These are phyloP conservation scores for Petrocephalus zakoni DNA, from an alignment of 2,113 vertebrate genomes.

Conservation along the genomic window DNA sequence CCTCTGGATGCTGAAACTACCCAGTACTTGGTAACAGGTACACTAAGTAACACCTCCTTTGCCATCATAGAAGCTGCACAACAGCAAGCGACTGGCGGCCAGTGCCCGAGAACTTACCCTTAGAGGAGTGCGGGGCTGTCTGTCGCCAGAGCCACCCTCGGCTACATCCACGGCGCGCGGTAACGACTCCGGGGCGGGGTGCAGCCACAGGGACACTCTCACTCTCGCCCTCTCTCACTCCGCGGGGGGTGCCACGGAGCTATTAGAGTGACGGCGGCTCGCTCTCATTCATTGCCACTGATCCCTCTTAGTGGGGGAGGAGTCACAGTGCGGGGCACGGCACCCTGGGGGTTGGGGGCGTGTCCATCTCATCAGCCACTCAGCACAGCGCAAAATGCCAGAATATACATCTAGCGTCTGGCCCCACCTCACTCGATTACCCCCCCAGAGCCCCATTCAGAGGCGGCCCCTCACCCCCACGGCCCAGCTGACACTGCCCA, in stretches of 20 bases:
- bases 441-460: neutral
- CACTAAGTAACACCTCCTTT: neutral
- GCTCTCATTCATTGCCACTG: conserved; percentile 2
- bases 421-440: neutral
- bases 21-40: neutral
- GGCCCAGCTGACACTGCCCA: neutral
- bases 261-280: neutral
- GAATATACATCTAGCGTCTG: neutral
- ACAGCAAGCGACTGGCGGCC: too few species aligned
- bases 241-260: neutral
- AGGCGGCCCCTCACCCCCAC: neutral
- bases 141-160: neutral
- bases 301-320: conserved; percentile 12
- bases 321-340: neutral
- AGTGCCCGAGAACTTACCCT: neutral
- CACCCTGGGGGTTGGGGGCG: neutral
- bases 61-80: neutral
- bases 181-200: too few species aligned
- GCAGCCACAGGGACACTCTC: neutral
- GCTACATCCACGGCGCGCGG: neutral
- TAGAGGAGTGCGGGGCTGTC: neutral
- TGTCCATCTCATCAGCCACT: neutral
- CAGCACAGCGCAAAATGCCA: neutral
- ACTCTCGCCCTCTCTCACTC: neutral
- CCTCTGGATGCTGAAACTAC: neutral